Conservation (phyloP, 2,113 vertebrate genomes). For the Gopherus flavomarginatus region DNA sequence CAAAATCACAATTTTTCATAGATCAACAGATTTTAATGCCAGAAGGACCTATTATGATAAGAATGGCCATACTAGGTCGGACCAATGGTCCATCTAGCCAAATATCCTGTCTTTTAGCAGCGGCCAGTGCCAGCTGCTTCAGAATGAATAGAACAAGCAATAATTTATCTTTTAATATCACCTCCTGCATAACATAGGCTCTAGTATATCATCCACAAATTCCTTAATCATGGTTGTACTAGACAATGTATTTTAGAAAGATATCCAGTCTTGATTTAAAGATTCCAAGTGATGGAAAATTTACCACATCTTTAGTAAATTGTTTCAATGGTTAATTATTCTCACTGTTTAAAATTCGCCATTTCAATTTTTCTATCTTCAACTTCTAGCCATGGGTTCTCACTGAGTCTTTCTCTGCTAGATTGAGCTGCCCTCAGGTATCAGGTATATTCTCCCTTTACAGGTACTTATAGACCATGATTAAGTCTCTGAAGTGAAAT, state of each 20-base stretch:
- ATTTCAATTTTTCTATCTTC: background rate
- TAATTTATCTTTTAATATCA: background rate
- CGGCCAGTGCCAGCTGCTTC: background rate
- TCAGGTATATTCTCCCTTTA: background rate
- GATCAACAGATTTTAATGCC: background rate
- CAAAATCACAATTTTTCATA: background rate
- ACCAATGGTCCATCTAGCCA: background rate
- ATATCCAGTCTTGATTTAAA: background rate
- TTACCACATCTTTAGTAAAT: background rate
- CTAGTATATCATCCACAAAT: background rate
- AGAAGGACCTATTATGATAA: background rate
- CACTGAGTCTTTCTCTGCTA: rapidly evolving
- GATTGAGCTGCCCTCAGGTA: background rate
- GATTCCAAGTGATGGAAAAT: background rate
- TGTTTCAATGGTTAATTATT: background rate
- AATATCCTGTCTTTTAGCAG: background rate
- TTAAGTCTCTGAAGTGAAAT: background rate
- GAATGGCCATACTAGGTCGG: background rate
- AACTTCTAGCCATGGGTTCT: background rate
- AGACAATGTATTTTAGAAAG: background rate
- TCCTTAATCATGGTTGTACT: background rate
- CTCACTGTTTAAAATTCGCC: background rate
- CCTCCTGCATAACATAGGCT: background rate
- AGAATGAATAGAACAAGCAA: background rate
- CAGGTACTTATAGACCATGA: background rate